Conservation (phyloP, 2,797 vertebrate genomes). For the Okamejei kenojei region DNA sequence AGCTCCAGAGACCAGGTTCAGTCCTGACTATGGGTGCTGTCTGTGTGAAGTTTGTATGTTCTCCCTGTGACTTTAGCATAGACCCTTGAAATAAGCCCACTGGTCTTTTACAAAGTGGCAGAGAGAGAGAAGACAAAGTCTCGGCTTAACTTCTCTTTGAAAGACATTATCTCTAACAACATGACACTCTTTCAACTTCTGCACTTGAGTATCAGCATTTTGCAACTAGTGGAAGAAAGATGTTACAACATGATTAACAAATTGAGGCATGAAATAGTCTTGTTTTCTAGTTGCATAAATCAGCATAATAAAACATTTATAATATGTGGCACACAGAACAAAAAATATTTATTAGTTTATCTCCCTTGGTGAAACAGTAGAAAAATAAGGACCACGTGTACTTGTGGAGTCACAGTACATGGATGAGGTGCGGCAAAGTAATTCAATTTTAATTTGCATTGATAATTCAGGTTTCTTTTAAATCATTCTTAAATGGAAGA, state of each 20-base stretch:
- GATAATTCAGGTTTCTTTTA: not conserved
- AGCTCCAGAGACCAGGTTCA: too few relatives aligned
- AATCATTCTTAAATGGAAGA: not conserved
- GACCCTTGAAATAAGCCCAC: too few relatives aligned
- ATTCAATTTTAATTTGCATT: not conserved
- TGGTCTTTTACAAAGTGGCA: too few relatives aligned
- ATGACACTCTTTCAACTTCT: too few relatives aligned
- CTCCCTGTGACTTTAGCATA: too few relatives aligned
- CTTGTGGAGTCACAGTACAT: not conserved
- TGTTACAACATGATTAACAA: not conserved
- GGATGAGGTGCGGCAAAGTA: not conserved
- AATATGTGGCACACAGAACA: not conserved
- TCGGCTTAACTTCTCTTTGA: too few relatives aligned
- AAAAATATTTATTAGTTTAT: not conserved
- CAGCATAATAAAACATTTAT: not conserved
- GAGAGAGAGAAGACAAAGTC: too few relatives aligned
- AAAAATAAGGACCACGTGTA: not conserved
- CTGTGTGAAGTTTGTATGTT: too few relatives aligned
- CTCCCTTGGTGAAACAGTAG: not conserved
- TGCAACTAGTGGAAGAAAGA: too few relatives aligned
- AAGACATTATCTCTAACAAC: too few relatives aligned
- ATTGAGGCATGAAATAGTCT: not conserved
- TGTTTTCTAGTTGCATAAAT: not conserved
- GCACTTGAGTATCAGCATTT: too few relatives aligned
- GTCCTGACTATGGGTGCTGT: too few relatives aligned